Conservation (phyloP, 1,140 invertebrate species). For the Atopsyche davidsoni region DNA sequence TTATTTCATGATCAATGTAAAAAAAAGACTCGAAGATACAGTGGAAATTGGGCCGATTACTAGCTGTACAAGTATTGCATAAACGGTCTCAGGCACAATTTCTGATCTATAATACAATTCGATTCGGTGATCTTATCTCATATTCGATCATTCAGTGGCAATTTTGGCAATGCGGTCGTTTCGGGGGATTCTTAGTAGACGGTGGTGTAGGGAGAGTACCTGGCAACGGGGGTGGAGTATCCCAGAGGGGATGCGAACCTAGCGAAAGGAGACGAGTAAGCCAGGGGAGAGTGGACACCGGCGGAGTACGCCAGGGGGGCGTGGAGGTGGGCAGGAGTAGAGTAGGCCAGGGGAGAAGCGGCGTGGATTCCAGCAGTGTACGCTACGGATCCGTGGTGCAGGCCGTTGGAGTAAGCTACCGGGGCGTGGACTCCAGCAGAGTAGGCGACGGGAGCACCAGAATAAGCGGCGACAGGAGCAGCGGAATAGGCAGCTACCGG, state of each 20-base stretch:
- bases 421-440: conserved; percentile 12
- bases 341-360: conserved; percentile 19
- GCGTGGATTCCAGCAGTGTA: conserved; percentile 11
- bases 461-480: background rate
- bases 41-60: too few species aligned
- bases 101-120: too few species aligned
- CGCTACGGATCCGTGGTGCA: conserved; percentile 4
- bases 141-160: too few species aligned
- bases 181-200: conserved; percentile 6
- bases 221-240: conserved; percentile 6
- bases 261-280: conserved; percentile 16
- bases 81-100: too few species aligned
- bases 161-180: conserved; percentile 2
- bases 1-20: too few species aligned
- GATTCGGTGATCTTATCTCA: too few species aligned
- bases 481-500: conserved; percentile 18
- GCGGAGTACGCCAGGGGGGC: background rate
- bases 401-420: conserved; percentile 16
- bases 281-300: conserved; percentile 6
- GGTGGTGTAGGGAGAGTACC: conserved; percentile 11
- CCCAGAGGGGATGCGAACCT: conserved; percentile 10
- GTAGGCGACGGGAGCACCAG: conserved; percentile 18
- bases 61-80: too few species aligned
- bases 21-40: too few species aligned
- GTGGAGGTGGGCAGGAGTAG: conserved; percentile 3